phyloP scores from a whole-genome alignment of 2,113 vertebrate species.

The Pogonocichla stellata region DNA sequence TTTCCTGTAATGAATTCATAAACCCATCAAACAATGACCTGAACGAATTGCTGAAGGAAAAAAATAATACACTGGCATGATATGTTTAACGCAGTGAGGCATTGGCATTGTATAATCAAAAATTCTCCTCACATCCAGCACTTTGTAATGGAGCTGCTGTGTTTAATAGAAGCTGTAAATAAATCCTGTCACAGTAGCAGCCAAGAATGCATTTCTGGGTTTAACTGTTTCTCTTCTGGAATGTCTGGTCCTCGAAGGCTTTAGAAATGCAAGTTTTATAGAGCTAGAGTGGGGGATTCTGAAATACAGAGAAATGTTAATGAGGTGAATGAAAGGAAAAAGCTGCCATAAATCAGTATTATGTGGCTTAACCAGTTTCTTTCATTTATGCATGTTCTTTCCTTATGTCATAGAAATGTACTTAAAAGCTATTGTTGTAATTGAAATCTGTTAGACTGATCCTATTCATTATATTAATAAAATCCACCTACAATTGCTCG shows the following conservation, averaged over 20 bases:
- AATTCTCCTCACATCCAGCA: conserved; percentile 82
- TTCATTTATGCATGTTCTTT: conserved; percentile 62
- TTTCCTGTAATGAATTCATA: conserved; percentile 79
- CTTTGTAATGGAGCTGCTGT: conserved; percentile 76
- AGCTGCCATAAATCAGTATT: conserved; percentile 58
- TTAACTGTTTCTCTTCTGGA: conserved; percentile 70
- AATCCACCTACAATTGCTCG: conserved; percentile 67
- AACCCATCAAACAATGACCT: conserved; percentile 75
- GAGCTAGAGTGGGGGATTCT: not conserved
- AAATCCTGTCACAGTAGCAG: conserved; percentile 71
- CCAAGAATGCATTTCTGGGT: conserved; percentile 64
- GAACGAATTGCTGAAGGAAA: conserved; percentile 68
- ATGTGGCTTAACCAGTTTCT: conserved; percentile 62
- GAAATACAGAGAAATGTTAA: conserved; percentile 19
- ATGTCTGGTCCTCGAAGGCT: conserved; percentile 5
- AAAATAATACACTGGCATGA: conserved; percentile 62
- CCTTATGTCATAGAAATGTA: conserved; percentile 62
- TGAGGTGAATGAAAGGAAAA: conserved; percentile 51
- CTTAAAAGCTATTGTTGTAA: conserved; percentile 72
- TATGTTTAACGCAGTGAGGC: conserved; percentile 59
- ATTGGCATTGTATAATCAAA: conserved; percentile 81
- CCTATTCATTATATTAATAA: conserved; percentile 72
- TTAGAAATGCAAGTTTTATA: conserved; percentile 25
- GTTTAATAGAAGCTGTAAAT: conserved; percentile 73
- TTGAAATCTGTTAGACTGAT: conserved; percentile 68